Evolutionary conservation across 1,140 invertebrate species (phyloP), one percentile per base, ranked within the genome.

Genomic region (Stegodyphus dumicola): DNA sequence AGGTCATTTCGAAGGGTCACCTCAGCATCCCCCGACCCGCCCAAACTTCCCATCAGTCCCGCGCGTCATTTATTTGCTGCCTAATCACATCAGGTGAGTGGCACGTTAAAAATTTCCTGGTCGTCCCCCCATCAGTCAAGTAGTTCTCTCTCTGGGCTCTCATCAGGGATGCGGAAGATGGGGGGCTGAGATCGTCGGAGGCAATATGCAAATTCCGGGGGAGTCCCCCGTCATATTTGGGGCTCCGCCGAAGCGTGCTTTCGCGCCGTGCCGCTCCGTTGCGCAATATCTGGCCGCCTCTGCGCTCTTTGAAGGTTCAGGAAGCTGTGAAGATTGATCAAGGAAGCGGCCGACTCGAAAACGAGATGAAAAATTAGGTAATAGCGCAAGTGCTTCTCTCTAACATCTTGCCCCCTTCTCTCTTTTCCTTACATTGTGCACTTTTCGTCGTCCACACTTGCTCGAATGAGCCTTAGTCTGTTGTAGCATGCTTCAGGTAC

Each of bases 341-440:
- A 76, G 64, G 81, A 70, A 49, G 74, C 73, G 73, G 81, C 66
- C 81, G 74, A 77, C 81, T 77, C 51, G 73, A 77, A 85, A 85
- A 85, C 81, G 81, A 85, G 81, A 85, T 85, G 81, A 85, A 85
- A 70, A 85, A 85, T 85, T 85, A 85, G 81, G 81, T 85, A 85
- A 85, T 85, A 85, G 81, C 64, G 71, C 81, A 53, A 85, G 74
- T 66, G 71, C 56, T 10, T 15, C 15, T 60, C 56, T 60, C 33
- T 33, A 33, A 33, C 33, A 33, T 33, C 33, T 33, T 33, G 33
- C 33, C 33, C 33, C 33, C 33, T 33, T 33, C 33, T 33, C 33
- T 33, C 33, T 33, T 33, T 33, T 33, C 33, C 33, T 33, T 33
- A 33, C 33, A 33, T 33, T 33, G 33, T 33, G 33, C 33, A 33